Conservation (phyloP, 2,113 vertebrate genomes). For the Eidolon helvum region DNA sequence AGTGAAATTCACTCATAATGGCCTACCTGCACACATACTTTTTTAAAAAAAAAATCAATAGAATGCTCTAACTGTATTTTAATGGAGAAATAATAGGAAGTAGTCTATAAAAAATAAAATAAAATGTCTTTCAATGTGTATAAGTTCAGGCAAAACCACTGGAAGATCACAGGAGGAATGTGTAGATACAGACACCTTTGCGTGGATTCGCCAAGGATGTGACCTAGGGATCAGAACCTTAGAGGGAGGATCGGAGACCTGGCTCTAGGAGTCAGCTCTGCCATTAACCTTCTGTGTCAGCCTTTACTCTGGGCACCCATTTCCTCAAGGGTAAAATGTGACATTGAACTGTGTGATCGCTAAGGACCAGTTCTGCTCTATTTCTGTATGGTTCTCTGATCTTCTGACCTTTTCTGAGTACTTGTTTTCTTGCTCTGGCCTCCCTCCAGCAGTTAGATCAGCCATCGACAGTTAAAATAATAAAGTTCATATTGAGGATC, state of each 20-base stretch:
- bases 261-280: neutral
- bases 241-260: neutral
- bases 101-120: neutral
- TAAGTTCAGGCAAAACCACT: neutral
- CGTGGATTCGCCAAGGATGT: neutral
- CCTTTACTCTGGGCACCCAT: neutral
- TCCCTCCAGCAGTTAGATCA: neutral
- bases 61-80: neutral
- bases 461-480: neutral
- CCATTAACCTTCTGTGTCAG: neutral
- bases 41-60: neutral
- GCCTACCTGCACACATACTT: neutral
- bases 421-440: neutral
- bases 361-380: neutral
- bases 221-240: neutral
- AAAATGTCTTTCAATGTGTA: neutral
- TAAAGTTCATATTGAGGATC: neutral
- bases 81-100: neutral
- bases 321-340: neutral
- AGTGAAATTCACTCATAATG: neutral
- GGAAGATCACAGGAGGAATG: neutral
- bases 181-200: rapidly evolving
- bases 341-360: neutral
- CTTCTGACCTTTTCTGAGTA: neutral
- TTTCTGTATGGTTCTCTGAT: neutral